Evolutionary conservation across 1,140 invertebrate genomes (phyloP).

Genomic region (Zaprionus taronus): DNA sequence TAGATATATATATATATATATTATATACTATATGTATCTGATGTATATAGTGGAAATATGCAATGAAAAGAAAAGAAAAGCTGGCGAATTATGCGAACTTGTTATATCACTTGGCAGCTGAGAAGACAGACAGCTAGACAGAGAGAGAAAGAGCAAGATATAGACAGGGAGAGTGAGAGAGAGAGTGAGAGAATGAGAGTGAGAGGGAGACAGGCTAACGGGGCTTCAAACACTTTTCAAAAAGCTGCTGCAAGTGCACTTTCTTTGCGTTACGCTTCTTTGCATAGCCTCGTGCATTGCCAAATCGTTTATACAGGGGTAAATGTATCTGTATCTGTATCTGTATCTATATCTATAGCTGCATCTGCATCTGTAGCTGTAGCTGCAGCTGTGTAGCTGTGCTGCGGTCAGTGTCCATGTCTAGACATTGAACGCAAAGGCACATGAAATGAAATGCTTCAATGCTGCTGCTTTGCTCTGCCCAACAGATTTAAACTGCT

Average conservation of each 20-base stretch:
- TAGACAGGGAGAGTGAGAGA: conserved; percentile 21
- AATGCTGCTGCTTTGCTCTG: conserved; percentile 50
- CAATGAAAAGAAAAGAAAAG: conserved; percentile 71
- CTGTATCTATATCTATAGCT: conserved; percentile 17
- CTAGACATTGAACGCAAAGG: conserved; percentile 72
- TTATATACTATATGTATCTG: conserved; percentile 16
- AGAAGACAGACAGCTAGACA: conserved; percentile 4
- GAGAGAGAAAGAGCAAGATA: not conserved
- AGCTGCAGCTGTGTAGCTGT: conserved; percentile 11
- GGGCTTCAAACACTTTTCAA: conserved; percentile 66
- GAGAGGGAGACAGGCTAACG: conserved; percentile 22
- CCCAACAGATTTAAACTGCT: conserved; percentile 43
- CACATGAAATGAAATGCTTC: conserved; percentile 69
- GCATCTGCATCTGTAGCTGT: not conserved
- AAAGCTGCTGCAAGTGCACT: conserved; percentile 57
- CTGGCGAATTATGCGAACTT: conserved; percentile 79
- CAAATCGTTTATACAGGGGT: conserved; percentile 55
- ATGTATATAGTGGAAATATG: conserved; percentile 41
- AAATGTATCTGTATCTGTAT: conserved; percentile 19
- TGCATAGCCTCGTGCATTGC: conserved; percentile 72
- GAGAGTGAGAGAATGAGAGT: not conserved
- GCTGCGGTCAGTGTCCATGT: conserved; percentile 78
- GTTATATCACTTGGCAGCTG: conserved; percentile 70
- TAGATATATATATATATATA: conserved; percentile 7
- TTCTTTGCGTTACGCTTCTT: conserved; percentile 83